phyloP scores from a whole-genome alignment of 2,888 invertebrate genomes.

The Phorcus lineatus region DNA sequence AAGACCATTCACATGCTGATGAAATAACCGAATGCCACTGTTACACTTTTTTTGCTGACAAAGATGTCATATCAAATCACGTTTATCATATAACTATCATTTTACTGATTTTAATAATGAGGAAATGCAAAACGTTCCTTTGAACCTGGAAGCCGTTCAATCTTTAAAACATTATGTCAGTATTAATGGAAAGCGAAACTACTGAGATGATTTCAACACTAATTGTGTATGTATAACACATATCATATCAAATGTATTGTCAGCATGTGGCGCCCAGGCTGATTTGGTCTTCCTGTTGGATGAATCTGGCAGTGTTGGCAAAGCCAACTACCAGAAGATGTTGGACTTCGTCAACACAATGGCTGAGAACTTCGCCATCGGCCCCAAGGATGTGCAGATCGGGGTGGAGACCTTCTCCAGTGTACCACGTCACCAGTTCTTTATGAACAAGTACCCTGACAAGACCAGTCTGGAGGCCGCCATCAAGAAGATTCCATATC shows the following conservation, averaged over 20 bases:
- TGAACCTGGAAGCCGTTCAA: no score
- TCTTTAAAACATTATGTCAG: no score
- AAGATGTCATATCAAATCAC: no score
- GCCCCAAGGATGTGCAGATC: slow-evolving; percentile 49
- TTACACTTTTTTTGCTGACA: no score
- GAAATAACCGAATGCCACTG: no score
- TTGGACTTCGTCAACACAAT: slow-evolving; percentile 55
- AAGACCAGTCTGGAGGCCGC: slow-evolving; percentile 46
- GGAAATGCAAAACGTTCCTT: no score
- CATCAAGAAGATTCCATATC: slow-evolving; percentile 43
- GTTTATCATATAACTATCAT: no score
- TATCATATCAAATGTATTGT: background rate
- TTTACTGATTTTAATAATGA: no score
- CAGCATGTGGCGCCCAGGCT: slow-evolving; percentile 59
- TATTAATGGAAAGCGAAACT: background rate
- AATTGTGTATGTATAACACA: background rate
- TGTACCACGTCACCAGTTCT: slow-evolving; percentile 52
- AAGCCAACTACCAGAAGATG: slow-evolving; percentile 61
- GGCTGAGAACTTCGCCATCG: slow-evolving; percentile 55
- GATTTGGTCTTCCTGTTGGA: slow-evolving; percentile 66
- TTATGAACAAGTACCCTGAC: slow-evolving; percentile 48
- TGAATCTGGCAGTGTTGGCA: slow-evolving; percentile 61
- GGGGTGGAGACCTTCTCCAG: slow-evolving; percentile 65
- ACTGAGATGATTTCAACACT: no score
- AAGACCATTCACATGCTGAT: no score